These are phyloP conservation scores for Potamilus streckersoni DNA, from an alignment of 1,140 invertebrate genomes.

Conservation along the genomic window DNA sequence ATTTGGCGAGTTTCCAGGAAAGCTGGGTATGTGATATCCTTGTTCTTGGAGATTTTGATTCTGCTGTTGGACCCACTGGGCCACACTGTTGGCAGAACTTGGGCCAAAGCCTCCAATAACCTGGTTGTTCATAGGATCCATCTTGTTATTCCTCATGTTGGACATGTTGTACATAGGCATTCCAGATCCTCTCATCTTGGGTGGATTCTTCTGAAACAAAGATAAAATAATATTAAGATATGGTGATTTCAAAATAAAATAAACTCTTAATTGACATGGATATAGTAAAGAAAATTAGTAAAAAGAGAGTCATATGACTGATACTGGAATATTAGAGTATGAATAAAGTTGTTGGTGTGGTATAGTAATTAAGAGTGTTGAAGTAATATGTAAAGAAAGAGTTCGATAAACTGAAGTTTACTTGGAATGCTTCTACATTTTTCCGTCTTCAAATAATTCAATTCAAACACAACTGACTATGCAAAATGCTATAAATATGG, in stretches of 20 bases:
- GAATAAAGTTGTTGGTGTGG: too few species aligned
- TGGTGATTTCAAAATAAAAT: background rate
- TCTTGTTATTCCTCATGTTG: constrained; percentile 20
- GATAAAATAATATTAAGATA: constrained; percentile 10
- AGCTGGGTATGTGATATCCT: constrained; percentile 32
- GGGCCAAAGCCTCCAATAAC: constrained; percentile 24
- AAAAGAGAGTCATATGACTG: too few species aligned
- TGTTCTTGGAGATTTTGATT: constrained; percentile 61
- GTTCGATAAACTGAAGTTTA: too few species aligned
- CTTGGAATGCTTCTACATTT: too few species aligned
- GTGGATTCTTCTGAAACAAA: constrained; percentile 43
- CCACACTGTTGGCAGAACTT: constrained; percentile 44
- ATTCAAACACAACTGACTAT: too few species aligned
- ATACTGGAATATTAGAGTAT: too few species aligned
- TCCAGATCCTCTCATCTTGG: constrained; percentile 25
- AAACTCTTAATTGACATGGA: too few species aligned
- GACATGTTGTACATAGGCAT: constrained; percentile 36
- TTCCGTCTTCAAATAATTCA: too few species aligned
- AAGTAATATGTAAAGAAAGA: too few species aligned
- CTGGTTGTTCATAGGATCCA: constrained; percentile 24
- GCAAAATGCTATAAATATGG: too few species aligned
- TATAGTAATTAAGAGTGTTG: too few species aligned
- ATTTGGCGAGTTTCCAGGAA: constrained; percentile 9
- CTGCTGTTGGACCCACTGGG: constrained; percentile 65
- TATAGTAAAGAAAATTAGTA: too few species aligned